A percentile compares a stretch with the other conserved stretches of the same genome.
These are phyloP conservation scores for Amiota mariae DNA, from an alignment of 2,888 invertebrate species.

Conservation along the genomic window DNA sequence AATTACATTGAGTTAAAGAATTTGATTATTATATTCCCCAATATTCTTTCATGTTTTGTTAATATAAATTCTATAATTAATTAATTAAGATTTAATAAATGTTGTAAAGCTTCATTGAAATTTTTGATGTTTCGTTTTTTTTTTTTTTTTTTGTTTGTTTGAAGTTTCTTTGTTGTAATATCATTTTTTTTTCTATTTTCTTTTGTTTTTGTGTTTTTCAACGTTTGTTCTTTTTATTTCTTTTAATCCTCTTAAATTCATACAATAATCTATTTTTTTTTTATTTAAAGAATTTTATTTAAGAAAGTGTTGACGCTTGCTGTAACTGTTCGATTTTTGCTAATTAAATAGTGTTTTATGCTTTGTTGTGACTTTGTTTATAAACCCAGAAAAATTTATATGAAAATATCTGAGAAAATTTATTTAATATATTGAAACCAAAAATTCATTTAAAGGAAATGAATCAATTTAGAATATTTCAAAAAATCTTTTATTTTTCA, in stretches of 20 bases:
- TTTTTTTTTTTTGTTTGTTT: slow-evolving; percentile 5
- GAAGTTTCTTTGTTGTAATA: not conserved
- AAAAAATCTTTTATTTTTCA: too few relatives aligned
- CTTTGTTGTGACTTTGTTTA: not conserved
- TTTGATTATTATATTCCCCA: not conserved
- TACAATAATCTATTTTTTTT: slow-evolving; percentile 3
- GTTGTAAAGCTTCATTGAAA: slow-evolving; percentile 20
- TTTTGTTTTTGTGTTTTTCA: slow-evolving; percentile 14
- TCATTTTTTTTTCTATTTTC: not conserved
- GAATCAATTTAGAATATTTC: not conserved
- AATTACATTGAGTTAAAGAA: not conserved
- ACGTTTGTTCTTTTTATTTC: not conserved
- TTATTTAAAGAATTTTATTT: not conserved
- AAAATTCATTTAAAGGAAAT: slow-evolving; percentile 10
- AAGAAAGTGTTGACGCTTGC: slow-evolving; percentile 3
- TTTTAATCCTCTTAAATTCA: not conserved
- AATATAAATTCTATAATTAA: slow-evolving; percentile 19
- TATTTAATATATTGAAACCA: not conserved
- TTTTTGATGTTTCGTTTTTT: slow-evolving; percentile 13
- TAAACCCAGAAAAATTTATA: not conserved
- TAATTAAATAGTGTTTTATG: not conserved
- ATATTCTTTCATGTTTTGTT: slow-evolving; percentile 32
- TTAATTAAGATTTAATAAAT: slow-evolving; percentile 11
- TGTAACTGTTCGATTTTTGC: not conserved
- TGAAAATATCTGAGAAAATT: not conserved